Percentiles rank a stretch among this genome's conserved stretches.
These are phyloP conservation scores for Myotis daubentonii DNA, from an alignment of 2,797 vertebrate genomes.

Conservation along the genomic window DNA sequence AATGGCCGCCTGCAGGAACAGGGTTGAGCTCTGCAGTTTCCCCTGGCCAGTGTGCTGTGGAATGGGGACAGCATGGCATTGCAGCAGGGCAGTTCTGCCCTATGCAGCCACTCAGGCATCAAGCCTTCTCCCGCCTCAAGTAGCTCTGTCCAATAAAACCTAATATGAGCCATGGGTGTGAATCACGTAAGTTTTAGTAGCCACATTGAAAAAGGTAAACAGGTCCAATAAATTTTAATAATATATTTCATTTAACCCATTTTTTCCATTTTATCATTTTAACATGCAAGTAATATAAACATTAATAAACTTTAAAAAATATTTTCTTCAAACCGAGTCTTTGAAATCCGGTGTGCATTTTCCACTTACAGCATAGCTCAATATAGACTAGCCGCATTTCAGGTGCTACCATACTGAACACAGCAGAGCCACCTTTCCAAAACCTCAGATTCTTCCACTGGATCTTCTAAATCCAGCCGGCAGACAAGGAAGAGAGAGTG, in stretches of 20 bases:
- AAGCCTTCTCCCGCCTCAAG: neutral
- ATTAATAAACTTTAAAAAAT: neutral
- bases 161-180: neutral
- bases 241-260: slow-evolving; percentile 5
- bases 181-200: neutral
- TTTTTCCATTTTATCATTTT: slow-evolving; percentile 12
- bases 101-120: neutral
- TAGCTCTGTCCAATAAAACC: neutral
- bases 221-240: neutral
- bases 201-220: neutral
- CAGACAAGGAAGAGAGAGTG: neutral
- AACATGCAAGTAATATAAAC: neutral
- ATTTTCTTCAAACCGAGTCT: neutral
- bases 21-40: neutral
- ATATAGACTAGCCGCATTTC: neutral
- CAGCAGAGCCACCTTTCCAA: neutral
- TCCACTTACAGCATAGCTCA: neutral
- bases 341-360: neutral
- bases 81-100: neutral
- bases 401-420: neutral
- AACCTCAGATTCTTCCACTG: neutral
- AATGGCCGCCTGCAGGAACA: neutral
- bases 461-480: neutral
- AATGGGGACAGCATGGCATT: neutral
- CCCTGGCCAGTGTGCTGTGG: neutral